Conservation (phyloP, 2,797 vertebrate species). For the Podarcis lilfordi region DNA sequence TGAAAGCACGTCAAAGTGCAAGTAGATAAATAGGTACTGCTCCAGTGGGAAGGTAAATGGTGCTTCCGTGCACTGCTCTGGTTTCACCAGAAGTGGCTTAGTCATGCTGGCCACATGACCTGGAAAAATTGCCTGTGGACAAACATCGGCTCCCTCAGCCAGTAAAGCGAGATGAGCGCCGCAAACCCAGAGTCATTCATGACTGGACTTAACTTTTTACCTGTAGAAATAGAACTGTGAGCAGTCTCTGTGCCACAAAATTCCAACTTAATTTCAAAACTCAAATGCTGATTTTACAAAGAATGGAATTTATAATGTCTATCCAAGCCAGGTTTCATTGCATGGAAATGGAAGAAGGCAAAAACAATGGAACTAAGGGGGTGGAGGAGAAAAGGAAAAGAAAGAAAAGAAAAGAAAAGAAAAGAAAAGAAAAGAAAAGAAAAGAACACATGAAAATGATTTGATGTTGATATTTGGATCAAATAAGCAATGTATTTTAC, state of each 20-base stretch:
- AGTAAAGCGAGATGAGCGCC: too few species aligned
- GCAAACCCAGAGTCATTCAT: too few species aligned
- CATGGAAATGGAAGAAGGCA: conserved; percentile 28
- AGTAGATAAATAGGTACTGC: too few species aligned
- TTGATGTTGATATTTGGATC: conserved; percentile 24
- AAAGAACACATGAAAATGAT: conserved; percentile 42
- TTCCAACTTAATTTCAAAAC: conserved; percentile 12
- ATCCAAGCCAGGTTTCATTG: conserved; percentile 16
- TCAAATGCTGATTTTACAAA: conserved; percentile 33
- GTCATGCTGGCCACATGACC: too few species aligned
- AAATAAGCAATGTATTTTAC: conserved; percentile 52
- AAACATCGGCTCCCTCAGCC: too few species aligned
- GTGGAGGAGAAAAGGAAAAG: not conserved
- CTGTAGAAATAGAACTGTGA: not conserved
- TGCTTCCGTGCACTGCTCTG: too few species aligned
- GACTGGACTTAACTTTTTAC: not conserved
- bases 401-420: too few species aligned
- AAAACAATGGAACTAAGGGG: conserved; percentile 29
- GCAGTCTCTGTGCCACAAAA: conserved; percentile 22
- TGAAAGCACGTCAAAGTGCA: too few species aligned
- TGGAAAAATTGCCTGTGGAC: too few species aligned
- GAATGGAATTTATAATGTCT: conserved; percentile 23
- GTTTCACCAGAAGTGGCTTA: too few species aligned
- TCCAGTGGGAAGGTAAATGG: too few species aligned
- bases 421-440: not conserved